A percentile compares a stretch with the other conserved stretches of the same genome.
These are phyloP conservation scores for Theocolax elegans DNA, from an alignment of 1,140 invertebrate genomes.

Conservation along the genomic window DNA sequence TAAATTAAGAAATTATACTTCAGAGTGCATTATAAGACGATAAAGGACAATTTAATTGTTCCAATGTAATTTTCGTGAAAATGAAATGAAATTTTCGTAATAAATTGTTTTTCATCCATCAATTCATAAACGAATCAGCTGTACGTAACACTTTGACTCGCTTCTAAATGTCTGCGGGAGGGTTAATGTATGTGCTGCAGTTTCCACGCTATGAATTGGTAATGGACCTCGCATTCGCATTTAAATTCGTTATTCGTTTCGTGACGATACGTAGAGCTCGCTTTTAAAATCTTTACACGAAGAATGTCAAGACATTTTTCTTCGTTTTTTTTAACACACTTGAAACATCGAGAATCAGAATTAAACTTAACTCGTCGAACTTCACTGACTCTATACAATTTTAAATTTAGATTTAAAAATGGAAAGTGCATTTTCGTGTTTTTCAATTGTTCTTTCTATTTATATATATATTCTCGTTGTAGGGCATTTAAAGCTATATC, in stretches of 20 bases:
- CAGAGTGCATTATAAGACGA: too few relatives aligned
- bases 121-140: not conserved
- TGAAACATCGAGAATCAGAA: constrained; percentile 10
- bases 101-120: constrained; percentile 24
- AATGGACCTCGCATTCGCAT: constrained; percentile 13
- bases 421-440: not conserved
- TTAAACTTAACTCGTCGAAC: not conserved
- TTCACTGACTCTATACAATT: not conserved
- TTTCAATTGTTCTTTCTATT: not conserved
- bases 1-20: too few relatives aligned
- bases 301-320: not conserved
- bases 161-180: constrained; percentile 9
- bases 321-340: constrained; percentile 13
- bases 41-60: too few relatives aligned
- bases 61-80: not conserved
- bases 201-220: constrained; percentile 33
- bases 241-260: constrained; percentile 16
- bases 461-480: not conserved
- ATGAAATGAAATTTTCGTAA: constrained; percentile 29
- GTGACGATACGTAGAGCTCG: not conserved
- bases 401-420: not conserved
- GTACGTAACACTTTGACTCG: not conserved
- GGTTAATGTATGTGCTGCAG: constrained; percentile 26
- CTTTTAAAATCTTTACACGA: not conserved
- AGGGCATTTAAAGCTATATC: too few relatives aligned